Base-by-base conservation (phyloP, 2,888 invertebrate species). In the Meganola albula region DNA sequence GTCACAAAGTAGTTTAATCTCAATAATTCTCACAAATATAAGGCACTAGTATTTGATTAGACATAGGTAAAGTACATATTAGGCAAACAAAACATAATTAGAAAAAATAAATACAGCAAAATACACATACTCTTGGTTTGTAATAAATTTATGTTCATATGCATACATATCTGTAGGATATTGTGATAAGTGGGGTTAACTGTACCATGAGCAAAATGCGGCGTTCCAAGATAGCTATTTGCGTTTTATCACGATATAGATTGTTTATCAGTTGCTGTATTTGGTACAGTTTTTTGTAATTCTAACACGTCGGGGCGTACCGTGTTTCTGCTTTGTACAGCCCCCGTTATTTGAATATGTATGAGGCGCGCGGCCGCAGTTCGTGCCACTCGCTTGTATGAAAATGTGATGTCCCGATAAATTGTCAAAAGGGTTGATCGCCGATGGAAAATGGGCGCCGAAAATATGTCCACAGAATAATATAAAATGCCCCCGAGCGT, bases 361-460 rank as follows among this genome's bases (percentile, higher is more conserved):
- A 83, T 82, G 82, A 83, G 74, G 52, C 63, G 57, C 64, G 65
- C 60, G 65, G 64, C 57, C 65, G 58, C 58, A 62, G 69, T 68
- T 64, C 74, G 72, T 72, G 72, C 69, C 64, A 63, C 66, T 63
- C 66, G 74, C 71, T 59, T 74, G 64, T 78, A 80, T 79, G 79
- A 82, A 80, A 82, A 78, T 80, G 77, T 78, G 78, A 80, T 77
- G 79, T 71, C 63, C 78, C 79, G 80, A 83, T 82, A 83, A 83
- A 82, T 82, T 82, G 83, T 77, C 80, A 80, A 79, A 82, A 77
- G 78, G 79, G 73, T 77, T 77, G 76, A 79, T 78, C 74, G 73
- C 68, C 71, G 69, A 68, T 72, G 74, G 70, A 71, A 73, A 75
- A 76, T 72, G 66, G 70, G 67, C 62, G 61, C 62, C 62, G 59